Base-by-base conservation (phyloP, 2,888 invertebrate species). In the Xanthostigma xanthostigma region DNA sequence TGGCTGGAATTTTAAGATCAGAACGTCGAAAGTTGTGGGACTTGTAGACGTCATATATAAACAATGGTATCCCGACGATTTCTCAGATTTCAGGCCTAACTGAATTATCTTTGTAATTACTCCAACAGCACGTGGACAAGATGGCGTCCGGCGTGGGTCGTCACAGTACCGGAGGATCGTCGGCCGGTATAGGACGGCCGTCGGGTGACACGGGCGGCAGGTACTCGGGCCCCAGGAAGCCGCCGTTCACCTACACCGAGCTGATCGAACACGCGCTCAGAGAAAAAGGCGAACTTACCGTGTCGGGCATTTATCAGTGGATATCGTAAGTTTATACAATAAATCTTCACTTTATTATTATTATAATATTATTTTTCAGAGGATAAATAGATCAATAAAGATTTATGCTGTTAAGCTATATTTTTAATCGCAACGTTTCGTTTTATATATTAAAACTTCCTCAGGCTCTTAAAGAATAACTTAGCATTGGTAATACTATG, bases 301-400 rank as follows among this genome's bases (percentile, higher is more conserved):
- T 91, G 36, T 90, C 90, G 8, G 91, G 86, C 48, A 91, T 92
- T 58, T 92, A 92, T 66, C 84, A 86, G 59, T 91, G 91, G 91
- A 91, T 92, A 61, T 89, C 90, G 91, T 91, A 72, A 89, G 90
- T 84, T n/a, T n/a, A 9, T 39, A 9, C n/a, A 9, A 9, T 14
- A 8, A 39, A 39, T 39, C 40, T 9, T 11, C 2, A 2, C 13
- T 39, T 17, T 14, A 9, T 39, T 11, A 10, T 9, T 39, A 38
- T 4, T n/a, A n/a, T n/a, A n/a, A n/a, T n/a, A n/a, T n/a, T n/a
- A n/a, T n/a, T n/a, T n/a, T n/a, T n/a, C n/a, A n/a, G n/a, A n/a
- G n/a, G n/a, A n/a, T n/a, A n/a, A n/a, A n/a, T n/a, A n/a, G n/a
- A n/a, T n/a, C n/a, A n/a, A n/a, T n/a, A n/a, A n/a, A n/a, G n/a